Evolutionary conservation across 2,797 vertebrate species (phyloP).

Genomic region (Fratercula arctica): DNA sequence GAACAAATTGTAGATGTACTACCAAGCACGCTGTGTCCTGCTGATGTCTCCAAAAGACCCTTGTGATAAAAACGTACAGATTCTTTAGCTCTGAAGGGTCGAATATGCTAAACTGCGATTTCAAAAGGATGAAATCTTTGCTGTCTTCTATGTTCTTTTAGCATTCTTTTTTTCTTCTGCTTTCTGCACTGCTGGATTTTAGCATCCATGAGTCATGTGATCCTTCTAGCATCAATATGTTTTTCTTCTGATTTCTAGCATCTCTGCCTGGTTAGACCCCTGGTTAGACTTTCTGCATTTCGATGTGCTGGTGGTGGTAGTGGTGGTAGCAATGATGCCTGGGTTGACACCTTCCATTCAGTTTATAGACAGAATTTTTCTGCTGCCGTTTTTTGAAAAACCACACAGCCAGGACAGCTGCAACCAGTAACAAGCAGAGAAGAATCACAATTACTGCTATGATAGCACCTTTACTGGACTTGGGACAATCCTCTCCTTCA

Average conservation of each 20-base stretch:
- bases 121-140: neutral
- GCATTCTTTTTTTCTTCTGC: neutral
- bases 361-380: constrained; percentile 91
- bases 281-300: constrained; percentile 94
- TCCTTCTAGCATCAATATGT: neutral
- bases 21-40: neutral
- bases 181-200: constrained; percentile 40
- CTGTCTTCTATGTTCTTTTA: neutral
- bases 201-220: constrained; percentile 9
- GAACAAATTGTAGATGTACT: constrained; percentile 5
- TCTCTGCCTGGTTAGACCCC: neutral
- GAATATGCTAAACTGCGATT: neutral
- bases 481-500: constrained; percentile 76
- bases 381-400: constrained; percentile 88
- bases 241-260: neutral
- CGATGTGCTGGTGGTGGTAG: constrained; percentile 89
- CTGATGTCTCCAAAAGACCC: constrained; percentile 7
- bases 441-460: constrained; percentile 85
- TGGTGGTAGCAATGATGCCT: constrained; percentile 85
- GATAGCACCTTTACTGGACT: constrained; percentile 78
- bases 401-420: constrained; percentile 82
- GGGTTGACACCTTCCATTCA: constrained; percentile 88
- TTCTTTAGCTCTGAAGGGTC: neutral
- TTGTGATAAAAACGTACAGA: neutral
- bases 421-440: constrained; percentile 80